Conservation (phyloP, 1,140 invertebrate species). For the Lanistes nyassanus region DNA sequence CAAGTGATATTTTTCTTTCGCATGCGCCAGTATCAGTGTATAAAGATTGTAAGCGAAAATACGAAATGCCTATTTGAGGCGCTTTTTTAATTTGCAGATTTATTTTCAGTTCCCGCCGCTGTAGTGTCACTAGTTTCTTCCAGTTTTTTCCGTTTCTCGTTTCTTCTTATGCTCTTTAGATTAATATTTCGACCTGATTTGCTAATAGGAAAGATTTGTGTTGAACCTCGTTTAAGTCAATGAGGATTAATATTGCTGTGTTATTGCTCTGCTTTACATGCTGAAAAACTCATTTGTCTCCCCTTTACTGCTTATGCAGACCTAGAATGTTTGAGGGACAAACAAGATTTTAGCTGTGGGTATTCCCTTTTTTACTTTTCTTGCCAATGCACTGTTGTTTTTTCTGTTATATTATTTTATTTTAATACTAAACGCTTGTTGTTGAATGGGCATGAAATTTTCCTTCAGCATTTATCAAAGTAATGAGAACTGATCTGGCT, state of each 20-base stretch:
- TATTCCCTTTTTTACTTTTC: slow-evolving; percentile 9
- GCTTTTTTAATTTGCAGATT: too few species aligned
- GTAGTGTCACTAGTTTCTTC: not conserved
- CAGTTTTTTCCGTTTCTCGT: not conserved
- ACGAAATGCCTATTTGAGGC: too few species aligned
- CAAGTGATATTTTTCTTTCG: too few species aligned
- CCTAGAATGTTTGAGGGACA: slow-evolving; percentile 37
- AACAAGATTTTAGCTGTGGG: slow-evolving; percentile 39
- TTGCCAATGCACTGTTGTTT: not conserved
- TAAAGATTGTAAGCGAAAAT: too few species aligned
- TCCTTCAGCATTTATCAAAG: too few species aligned
- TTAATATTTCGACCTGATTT: too few species aligned
- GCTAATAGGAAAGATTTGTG: not conserved
- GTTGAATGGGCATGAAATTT: too few species aligned
- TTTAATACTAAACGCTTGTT: not conserved
- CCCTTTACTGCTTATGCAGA: slow-evolving; percentile 25
- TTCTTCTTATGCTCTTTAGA: not conserved
- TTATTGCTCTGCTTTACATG: not conserved
- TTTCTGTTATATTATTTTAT: not conserved
- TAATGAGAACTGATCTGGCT: too few species aligned
- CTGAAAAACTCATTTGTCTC: not conserved
- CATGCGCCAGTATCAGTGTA: too few species aligned
- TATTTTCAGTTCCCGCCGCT: not conserved
- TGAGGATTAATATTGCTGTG: not conserved
- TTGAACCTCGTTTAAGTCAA: not conserved